A percentile compares a stretch with the other conserved stretches of the same genome.
phyloP scores from a whole-genome alignment of 2,888 invertebrate genomes.

The Lepidonotus clava region DNA sequence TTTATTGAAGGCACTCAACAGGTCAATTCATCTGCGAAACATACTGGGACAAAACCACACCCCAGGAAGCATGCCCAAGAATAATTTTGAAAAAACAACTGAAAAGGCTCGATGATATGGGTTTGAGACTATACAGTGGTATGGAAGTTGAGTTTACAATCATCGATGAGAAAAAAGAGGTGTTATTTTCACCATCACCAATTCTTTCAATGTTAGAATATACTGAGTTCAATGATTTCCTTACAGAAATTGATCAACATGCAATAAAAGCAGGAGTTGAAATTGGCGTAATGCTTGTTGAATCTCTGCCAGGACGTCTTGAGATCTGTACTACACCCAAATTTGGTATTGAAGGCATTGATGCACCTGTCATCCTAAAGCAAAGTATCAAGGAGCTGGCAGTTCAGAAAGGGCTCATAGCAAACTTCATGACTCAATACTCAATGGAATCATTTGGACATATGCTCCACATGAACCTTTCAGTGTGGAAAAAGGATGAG shows the following conservation, averaged over 20 bases:
- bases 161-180: background rate
- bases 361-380: conserved; percentile 45
- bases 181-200: background rate
- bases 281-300: background rate
- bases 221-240: background rate
- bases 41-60: background rate
- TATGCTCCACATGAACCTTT: conserved; percentile 64
- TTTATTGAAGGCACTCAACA: no score
- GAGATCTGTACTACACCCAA: no score
- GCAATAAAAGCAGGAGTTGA: background rate
- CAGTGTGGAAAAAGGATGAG: conserved; percentile 58
- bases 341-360: conserved; percentile 36
- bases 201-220: background rate
- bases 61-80: background rate
- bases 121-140: background rate
- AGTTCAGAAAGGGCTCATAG: background rate
- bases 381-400: conserved; percentile 45
- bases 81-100: background rate
- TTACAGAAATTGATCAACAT: background rate
- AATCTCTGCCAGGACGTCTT: conserved; percentile 28
- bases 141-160: background rate
- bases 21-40: conserved; percentile 12
- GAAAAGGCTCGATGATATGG: background rate
- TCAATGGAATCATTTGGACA: background rate
- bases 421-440: conserved; percentile 46